Base-by-base conservation (phyloP, 2,888 invertebrate species). In the Cryptocephalus primarius region DNA sequence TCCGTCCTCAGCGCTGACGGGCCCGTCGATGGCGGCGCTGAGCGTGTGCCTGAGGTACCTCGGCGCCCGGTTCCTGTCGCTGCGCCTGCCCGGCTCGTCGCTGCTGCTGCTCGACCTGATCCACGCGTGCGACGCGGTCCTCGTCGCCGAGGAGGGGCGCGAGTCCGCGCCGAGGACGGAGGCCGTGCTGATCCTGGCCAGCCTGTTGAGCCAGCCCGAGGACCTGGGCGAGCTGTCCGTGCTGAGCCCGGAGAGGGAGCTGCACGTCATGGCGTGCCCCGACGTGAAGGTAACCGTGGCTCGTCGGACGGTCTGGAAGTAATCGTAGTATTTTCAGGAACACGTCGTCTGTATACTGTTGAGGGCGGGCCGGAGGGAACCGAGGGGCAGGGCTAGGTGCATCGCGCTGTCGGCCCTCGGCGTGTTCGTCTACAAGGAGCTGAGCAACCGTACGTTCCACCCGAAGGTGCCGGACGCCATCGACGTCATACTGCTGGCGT, bases 141-240 rank as follows among this genome's bases (percentile, higher is more conserved):
- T 94, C 48, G 87, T 88, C 58, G 85, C 85, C 11, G 77, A 82
- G 10, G 92, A 92, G 64, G 78, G 85, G 48, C 77, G 80, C 40
- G 74, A 76, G 38, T 68, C 73, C 55, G 33, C 71, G 49, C 95
- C 95, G 0, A 78, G 94, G 48, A 85, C 88, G 9, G 95, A 95
- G 63, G 94, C 94, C 1, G 83, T 93, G 22, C 86, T 91, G 0
- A 83, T 95, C 50, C 73, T 96, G 33, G 93, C 93, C 1, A 86
- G 90, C 1, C 71, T 96, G 45, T 72, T 95, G 39, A 85, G 90
- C 54, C 78, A 91, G 55, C 89, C 92, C 1, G 80, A 85, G 55
- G 70, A 76, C 40, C 74, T 84, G 3, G 69, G 77, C 50, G 70
- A 73, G 10, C 68, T 75, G 22, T 74, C 73, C 2, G 73, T 77